These are phyloP conservation scores for Eulemur mongoz DNA, from an alignment of 2,797 vertebrate species.

Conservation along the genomic window DNA sequence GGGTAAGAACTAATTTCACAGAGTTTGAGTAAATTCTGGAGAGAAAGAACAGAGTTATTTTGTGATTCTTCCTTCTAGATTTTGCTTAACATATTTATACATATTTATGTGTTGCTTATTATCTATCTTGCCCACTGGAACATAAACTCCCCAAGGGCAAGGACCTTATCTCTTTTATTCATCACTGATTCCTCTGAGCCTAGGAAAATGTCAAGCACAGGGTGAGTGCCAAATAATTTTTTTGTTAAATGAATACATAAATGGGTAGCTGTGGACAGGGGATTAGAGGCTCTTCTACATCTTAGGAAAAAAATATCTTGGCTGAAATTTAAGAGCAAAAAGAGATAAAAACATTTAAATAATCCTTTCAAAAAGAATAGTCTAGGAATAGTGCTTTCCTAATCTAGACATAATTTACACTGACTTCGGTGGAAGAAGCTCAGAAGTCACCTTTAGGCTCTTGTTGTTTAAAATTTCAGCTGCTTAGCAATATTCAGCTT, in stretches of 20 bases:
- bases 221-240: not conserved
- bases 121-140: not conserved
- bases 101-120: not conserved
- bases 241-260: conserved; percentile 21
- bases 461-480: conserved; percentile 9
- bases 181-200: conserved; percentile 27
- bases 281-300: not conserved
- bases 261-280: not conserved
- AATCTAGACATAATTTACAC: not conserved
- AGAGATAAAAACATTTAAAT: not conserved
- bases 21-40: not conserved
- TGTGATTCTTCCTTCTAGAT: not conserved
- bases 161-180: not conserved
- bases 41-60: not conserved
- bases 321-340: not conserved
- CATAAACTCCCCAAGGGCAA: not conserved
- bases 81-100: not conserved
- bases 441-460: conserved; percentile 31
- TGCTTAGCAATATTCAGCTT: conserved; percentile 70
- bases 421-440: conserved; percentile 5
- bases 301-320: not conserved
- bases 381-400: not conserved
- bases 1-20: not conserved
- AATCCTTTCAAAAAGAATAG: not conserved
- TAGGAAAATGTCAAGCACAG: not conserved